Base-by-base conservation (phyloP, 1,140 invertebrate genomes). In the Platyscapa corneri region DNA sequence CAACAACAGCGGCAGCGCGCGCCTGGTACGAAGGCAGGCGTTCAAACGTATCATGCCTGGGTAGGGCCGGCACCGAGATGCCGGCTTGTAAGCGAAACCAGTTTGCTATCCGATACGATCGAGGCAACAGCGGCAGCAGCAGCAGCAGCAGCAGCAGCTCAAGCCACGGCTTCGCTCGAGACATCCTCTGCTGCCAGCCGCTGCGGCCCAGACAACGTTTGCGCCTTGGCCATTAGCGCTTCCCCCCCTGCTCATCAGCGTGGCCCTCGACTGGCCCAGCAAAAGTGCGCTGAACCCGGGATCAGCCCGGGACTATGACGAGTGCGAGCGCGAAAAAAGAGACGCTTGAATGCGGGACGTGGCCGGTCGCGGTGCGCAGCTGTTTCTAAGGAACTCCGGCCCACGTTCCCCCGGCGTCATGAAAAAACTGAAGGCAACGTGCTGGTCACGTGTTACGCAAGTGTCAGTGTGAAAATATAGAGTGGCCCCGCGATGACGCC, bases 101-200 rank as follows among this genome's bases (percentile, higher is more conserved):
- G 93, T 93, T 93, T 93, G 93, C 92, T 92, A 93, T 93, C 89
- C 92, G 93, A 93, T 93, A 92, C 92, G 92, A 93, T 91, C 92
- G 92, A 93, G 91, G 92, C 91, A 78, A 60, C 76, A 75, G 64
- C 64, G 16, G 64, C 64, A 65, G 30, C 64, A 65, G 30, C n/a
- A 7, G 64, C 64, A 65, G 64, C 30, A 32, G 14, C 64, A 70
- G 34, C 32, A 70, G 67, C 67, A 70, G 34, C 32, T 34, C 14
- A 70, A 16, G 12, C 67, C 3, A 74, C 70, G 37, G 37, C 5
- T n/a, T 14, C 70, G 27, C 37, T 74, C 20, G 20, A n/a, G 70
- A 74, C 87, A 88, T 88, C 78, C 86, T 88, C 42, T 23, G 79
- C 83, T 72, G 82, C 64, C 70, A 74, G 34, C 34, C 14, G 37